These are phyloP conservation scores for Trinorchestia longiramus DNA, from an alignment of 1,140 invertebrate species.

Conservation along the genomic window DNA sequence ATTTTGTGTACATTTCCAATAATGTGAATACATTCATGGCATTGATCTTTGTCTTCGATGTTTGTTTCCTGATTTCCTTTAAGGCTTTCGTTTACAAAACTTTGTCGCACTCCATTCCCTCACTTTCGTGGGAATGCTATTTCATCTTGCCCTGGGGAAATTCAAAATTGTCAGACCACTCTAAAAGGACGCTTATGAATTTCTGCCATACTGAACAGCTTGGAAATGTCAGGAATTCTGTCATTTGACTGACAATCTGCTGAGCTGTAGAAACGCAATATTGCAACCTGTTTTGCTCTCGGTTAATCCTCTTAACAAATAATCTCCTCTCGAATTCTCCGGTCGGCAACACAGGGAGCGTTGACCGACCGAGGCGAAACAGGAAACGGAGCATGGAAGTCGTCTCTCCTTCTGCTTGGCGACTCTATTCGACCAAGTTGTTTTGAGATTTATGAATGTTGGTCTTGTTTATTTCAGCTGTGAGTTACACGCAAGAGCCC, in stretches of 20 bases:
- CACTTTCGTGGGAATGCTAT: background rate
- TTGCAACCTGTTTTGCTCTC: slow-evolving; percentile 13
- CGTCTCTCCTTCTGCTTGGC: background rate
- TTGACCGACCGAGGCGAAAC: background rate
- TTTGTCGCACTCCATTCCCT: background rate
- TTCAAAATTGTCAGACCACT: background rate
- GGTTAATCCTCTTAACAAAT: slow-evolving; percentile 36
- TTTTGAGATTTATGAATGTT: background rate
- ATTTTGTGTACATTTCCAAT: background rate
- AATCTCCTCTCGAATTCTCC: slow-evolving; percentile 33
- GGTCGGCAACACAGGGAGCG: background rate
- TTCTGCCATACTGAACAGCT: slow-evolving; percentile 1
- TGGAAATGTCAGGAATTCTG: slow-evolving; percentile 14
- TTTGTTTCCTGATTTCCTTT: background rate
- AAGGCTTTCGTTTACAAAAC: background rate
- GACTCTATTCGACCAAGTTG: background rate
- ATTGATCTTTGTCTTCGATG: background rate
- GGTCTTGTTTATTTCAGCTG: background rate
- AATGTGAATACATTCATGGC: background rate
- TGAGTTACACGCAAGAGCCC: background rate
- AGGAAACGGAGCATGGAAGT: background rate
- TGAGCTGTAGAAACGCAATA: slow-evolving; percentile 28
- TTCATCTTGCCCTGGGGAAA: background rate
- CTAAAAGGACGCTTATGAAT: background rate
- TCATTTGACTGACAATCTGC: slow-evolving; percentile 18